Evolutionary conservation across 53 echinoderm and acorn worm species (phyloP).

Genomic region (Holothuria scabra): DNA sequence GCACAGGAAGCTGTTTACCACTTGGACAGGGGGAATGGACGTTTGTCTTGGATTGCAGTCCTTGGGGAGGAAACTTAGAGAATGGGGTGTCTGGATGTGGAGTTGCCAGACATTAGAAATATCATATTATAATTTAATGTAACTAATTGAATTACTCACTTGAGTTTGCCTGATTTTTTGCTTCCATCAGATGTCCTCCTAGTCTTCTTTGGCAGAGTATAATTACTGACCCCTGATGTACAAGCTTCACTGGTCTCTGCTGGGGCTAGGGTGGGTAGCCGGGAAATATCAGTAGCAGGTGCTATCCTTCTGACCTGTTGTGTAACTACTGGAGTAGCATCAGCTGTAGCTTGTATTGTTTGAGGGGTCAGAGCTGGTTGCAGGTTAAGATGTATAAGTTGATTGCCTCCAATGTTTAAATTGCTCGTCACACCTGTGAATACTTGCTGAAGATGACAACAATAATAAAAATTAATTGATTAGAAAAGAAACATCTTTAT

Average conservation of each 20-base stretch:
- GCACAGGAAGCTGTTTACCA: too few species aligned
- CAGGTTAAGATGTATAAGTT: constrained; percentile 37
- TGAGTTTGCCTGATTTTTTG: constrained; percentile 68
- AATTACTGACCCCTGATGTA: constrained; percentile 43
- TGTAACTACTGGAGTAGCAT: neutral
- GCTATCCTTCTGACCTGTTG: constrained; percentile 37
- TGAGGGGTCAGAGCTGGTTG: constrained; percentile 40
- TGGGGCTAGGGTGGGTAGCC: constrained; percentile 23
- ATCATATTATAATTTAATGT: too few species aligned
- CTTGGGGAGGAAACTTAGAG: too few species aligned
- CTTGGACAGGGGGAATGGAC: too few species aligned
- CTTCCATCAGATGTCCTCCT: constrained; percentile 46
- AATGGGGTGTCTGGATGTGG: too few species aligned
- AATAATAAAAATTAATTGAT: neutral
- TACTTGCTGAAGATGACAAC: constrained; percentile 21
- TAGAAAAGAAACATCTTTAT: too few species aligned
- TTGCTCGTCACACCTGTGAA: constrained; percentile 21
- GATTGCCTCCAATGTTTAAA: constrained; percentile 39
- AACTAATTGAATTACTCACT: constrained; percentile 25
- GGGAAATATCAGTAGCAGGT: constrained; percentile 29
- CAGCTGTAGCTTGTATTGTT: constrained; percentile 21
- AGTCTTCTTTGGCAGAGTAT: constrained; percentile 50
- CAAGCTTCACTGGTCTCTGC: constrained; percentile 41
- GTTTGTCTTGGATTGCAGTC: too few species aligned
- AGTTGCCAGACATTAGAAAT: too few species aligned